Evolutionary conservation across 1,140 invertebrate species (phyloP).

Genomic region (roundworm (Caenorhabditis elegans)): WBcel235 BX284606.5:5156501-5157000

Average conservation of each 20-base stretch:
- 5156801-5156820: conserved; percentile 91
- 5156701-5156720: not conserved
- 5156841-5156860: conserved; percentile 90
- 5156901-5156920: conserved; percentile 86
- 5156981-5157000: conserved; percentile 68
- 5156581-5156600: conserved; percentile 74
- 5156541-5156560: no score
- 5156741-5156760: conserved; percentile 66
- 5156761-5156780: conserved; percentile 92
- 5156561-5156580: no score
- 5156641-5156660: conserved; percentile 95
- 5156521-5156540: conserved; percentile 85
- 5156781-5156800: conserved; percentile 94
- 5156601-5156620: conserved; percentile 83
- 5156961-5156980: conserved; percentile 57
- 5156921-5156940: conserved; percentile 86
- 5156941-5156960: conserved; percentile 92
- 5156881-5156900: conserved; percentile 89
- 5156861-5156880: conserved; percentile 95
- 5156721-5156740: not conserved
- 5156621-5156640: conserved; percentile 91
- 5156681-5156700: conserved; percentile 77
- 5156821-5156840: conserved; percentile 91
- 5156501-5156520: conserved; percentile 89
- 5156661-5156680: conserved; percentile 96